Evolutionary conservation across 2,113 vertebrate genomes (phyloP).

Genomic region (Daubentonia madagascariensis): DNA sequence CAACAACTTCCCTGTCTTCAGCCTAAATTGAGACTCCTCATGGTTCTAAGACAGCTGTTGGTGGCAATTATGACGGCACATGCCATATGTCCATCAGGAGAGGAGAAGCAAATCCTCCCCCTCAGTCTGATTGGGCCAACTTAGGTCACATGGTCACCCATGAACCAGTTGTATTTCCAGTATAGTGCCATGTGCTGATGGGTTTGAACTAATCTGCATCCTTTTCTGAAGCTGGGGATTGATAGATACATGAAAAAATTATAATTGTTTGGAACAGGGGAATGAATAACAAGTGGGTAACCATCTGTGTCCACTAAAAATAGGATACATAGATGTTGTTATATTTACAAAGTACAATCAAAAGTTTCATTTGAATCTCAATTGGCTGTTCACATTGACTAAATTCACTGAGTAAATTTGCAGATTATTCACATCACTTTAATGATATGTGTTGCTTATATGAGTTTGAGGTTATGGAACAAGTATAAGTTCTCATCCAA

Average conservation of each 20-base stretch:
- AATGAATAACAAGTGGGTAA: background rate
- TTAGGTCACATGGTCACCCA: background rate
- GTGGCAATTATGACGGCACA: background rate
- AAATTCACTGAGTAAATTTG: background rate
- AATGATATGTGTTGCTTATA: background rate
- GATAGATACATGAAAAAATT: background rate
- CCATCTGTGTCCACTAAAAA: background rate
- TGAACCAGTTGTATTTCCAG: background rate
- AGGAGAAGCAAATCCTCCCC: background rate
- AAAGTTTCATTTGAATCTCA: background rate
- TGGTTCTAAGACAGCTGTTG: background rate
- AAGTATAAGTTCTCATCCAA: background rate
- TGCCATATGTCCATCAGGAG: background rate
- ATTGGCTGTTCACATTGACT: background rate
- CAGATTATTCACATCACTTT: background rate
- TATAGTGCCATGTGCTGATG: background rate
- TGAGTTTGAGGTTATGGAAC: background rate
- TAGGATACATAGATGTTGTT: background rate
- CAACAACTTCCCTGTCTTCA: background rate
- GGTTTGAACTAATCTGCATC: background rate
- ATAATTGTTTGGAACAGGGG: background rate
- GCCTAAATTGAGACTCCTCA: background rate
- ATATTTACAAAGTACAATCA: background rate
- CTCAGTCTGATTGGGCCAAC: background rate
- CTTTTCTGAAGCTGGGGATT: background rate